Conservation (phyloP, 2,888 invertebrate species). For the Drosophila ustulata region DNA sequence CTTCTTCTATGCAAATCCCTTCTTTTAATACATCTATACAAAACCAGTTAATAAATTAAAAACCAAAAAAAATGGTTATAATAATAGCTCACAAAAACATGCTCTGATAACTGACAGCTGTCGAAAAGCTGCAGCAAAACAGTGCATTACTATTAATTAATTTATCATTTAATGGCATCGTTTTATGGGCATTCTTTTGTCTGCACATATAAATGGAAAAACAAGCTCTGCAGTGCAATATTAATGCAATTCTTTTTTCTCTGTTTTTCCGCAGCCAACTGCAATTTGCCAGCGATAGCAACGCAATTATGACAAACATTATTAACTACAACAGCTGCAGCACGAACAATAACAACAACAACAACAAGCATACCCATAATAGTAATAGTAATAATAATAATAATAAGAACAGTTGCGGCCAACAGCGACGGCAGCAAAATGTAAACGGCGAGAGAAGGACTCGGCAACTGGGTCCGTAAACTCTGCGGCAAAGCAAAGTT, state of each 20-base stretch:
- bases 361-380: constrained; percentile 6
- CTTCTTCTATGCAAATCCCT: too few relatives aligned
- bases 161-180: constrained; percentile 1
- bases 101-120: constrained; percentile 3
- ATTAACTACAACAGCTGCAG: constrained; percentile 10
- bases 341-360: constrained; percentile 12
- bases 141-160: constrained; percentile 1
- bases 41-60: too few relatives aligned
- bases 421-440: constrained; percentile 58
- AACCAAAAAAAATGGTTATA: not conserved
- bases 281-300: constrained; percentile 44
- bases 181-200: not conserved
- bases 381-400: constrained; percentile 18
- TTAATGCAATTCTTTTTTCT: constrained; percentile 16
- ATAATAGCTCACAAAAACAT: constrained; percentile 1
- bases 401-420: constrained; percentile 27
- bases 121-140: not conserved
- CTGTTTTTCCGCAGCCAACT: constrained; percentile 43
- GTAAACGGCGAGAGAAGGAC: constrained; percentile 51
- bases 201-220: not conserved
- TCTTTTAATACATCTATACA: too few relatives aligned
- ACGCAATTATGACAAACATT: constrained; percentile 65
- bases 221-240: constrained; percentile 23
- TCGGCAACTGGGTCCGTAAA: constrained; percentile 53
- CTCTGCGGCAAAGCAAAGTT: constrained; percentile 43